These are phyloP conservation scores for Anas capensis DNA, from an alignment of 2,797 vertebrate species.

Conservation along the genomic window DNA sequence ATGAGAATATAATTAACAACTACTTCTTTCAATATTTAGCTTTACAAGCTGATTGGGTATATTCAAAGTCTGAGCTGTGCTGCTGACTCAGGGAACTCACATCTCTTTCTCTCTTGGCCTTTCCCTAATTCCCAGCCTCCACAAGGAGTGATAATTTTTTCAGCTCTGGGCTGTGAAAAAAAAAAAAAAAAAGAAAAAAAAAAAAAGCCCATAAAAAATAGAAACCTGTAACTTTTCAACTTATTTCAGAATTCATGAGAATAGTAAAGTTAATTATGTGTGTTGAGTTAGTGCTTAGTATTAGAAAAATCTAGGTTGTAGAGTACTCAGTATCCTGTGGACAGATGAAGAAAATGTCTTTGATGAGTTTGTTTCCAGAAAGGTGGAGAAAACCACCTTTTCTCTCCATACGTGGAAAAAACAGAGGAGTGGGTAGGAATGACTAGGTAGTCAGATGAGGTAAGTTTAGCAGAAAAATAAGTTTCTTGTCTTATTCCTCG, in stretches of 20 bases:
- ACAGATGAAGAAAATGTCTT: not conserved
- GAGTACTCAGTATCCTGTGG: accelerated
- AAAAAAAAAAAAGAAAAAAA: no score
- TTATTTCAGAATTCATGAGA: not conserved
- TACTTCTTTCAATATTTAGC: not conserved
- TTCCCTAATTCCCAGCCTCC: not conserved
- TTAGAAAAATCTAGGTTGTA: not conserved
- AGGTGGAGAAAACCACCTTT: not conserved
- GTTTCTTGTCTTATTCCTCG: not conserved
- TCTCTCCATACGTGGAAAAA: not conserved
- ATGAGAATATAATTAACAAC: not conserved
- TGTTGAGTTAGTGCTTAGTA: not conserved
- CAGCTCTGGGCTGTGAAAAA: not conserved
- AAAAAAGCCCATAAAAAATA: not conserved
- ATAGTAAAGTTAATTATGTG: not conserved
- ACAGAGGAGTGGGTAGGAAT: not conserved
- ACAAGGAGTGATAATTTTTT: not conserved
- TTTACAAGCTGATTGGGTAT: not conserved
- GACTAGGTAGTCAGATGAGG: not conserved
- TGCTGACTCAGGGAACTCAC: not conserved
- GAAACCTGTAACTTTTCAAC: not conserved
- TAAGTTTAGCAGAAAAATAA: not conserved
- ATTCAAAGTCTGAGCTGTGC: not conserved
- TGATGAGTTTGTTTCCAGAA: not conserved
- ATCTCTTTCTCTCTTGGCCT: not conserved